Conservation (phyloP, 2,888 invertebrate species). For the Thereva nobilitata region DNA sequence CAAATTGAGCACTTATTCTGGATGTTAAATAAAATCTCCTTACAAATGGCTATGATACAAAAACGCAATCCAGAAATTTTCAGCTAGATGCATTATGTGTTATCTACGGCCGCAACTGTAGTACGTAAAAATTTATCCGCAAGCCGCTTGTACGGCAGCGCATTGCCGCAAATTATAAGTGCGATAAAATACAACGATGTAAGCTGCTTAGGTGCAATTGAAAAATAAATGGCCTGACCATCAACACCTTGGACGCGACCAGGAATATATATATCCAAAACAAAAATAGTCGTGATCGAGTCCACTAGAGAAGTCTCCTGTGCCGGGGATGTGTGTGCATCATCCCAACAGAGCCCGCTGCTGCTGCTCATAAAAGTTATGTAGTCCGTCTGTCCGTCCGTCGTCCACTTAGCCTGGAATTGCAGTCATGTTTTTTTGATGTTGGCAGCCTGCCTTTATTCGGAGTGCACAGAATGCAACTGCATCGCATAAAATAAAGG, state of each 20-base stretch:
- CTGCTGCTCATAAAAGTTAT: background rate
- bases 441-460: constrained; percentile 10
- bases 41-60: too few species aligned
- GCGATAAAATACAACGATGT: background rate
- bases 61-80: too few species aligned
- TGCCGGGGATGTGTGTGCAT: constrained; percentile 13
- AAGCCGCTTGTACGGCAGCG: too few species aligned
- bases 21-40: too few species aligned
- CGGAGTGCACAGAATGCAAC: background rate
- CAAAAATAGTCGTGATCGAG: too few species aligned
- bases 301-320: constrained; percentile 5
- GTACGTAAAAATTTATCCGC: too few species aligned
- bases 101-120: too few species aligned
- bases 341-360: background rate
- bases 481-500: background rate
- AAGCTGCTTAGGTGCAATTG: constrained; percentile 25
- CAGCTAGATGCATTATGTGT: too few species aligned
- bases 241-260: constrained; percentile 1
- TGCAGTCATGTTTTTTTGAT: constrained; percentile 28
- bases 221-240: constrained; percentile 27
- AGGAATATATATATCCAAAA: too few species aligned
- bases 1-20: too few species aligned
- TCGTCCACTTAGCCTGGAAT: constrained; percentile 29
- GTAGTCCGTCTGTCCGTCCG: background rate
- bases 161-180: background rate